Evolutionary conservation across 2,888 invertebrate species (phyloP).

Genomic region (Theodoxus fluviatilis): DNA sequence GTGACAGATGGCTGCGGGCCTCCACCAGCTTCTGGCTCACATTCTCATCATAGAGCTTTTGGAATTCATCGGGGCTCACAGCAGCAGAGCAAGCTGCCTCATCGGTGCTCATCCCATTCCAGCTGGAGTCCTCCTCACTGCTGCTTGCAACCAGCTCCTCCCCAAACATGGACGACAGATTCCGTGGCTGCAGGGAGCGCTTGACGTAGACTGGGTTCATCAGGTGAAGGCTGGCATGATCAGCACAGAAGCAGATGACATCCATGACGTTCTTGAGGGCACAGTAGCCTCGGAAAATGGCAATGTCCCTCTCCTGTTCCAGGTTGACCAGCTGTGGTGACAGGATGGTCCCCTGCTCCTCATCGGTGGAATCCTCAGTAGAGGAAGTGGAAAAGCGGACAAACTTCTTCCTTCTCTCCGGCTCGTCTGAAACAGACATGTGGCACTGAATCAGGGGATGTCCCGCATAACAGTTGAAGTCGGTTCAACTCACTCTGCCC

Average conservation of each 20-base stretch:
- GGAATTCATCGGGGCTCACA: constrained; percentile 31
- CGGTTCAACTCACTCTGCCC: no score
- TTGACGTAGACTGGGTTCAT: constrained; percentile 44
- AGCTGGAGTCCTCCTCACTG: constrained; percentile 37
- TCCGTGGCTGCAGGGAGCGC: constrained; percentile 21
- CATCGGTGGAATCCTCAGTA: constrained; percentile 33
- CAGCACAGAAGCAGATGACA: constrained; percentile 52
- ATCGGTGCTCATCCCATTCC: constrained; percentile 10
- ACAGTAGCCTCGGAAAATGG: constrained; percentile 56
- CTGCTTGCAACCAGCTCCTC: constrained; percentile 31
- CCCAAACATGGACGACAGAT: constrained; percentile 28
- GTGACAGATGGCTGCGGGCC: constrained; percentile 42
- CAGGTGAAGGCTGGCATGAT: constrained; percentile 42
- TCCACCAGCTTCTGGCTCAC: constrained; percentile 46
- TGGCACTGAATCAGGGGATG: no score
- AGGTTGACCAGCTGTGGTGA: constrained; percentile 40
- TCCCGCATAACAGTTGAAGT: no score
- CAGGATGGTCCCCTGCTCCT: constrained; percentile 19
- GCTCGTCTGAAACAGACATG: constrained; percentile 29
- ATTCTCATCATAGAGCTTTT: constrained; percentile 42
- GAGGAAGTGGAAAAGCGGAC: constrained; percentile 46
- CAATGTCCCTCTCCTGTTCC: constrained; percentile 55
- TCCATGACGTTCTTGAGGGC: constrained; percentile 57
- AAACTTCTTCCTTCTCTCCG: constrained; percentile 37
- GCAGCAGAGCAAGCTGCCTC: constrained; percentile 18